Base-by-base conservation (phyloP, 2,113 vertebrate species). In the Solea senegalensis region DNA sequence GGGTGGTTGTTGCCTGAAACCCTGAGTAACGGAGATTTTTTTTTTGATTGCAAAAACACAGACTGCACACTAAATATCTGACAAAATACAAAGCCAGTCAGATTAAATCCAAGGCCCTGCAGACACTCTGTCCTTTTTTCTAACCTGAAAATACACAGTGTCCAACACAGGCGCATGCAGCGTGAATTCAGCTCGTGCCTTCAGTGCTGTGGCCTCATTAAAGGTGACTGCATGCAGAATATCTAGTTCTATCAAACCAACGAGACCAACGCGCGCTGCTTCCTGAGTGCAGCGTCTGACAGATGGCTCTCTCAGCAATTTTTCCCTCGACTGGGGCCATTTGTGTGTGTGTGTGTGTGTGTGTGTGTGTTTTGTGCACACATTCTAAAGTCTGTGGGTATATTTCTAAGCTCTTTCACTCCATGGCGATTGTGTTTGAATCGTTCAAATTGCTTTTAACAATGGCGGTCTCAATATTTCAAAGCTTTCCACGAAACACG, bases 401-500 rank as follows among this genome's bases (percentile, higher is more conserved):
- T 15, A 61, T 69, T 59, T 72, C 46, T 43, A 16, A 78, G 56
- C 78, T 64, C 55, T 48, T 69, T 77, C 28, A 44, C 78, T 82
- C 73, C 64, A 81, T 49, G 57, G 72, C 67, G 56, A 78, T 74
- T 69, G 74, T 69, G 74, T 68, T 74, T 74, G 83, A 88, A 71
- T 70, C 9, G 2, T 69, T 77, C 78, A 82, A 72, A 85, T 88
- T 81, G 21, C 21, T 82, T 89, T 86, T 81, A 89, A 82, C 60
- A 79, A 52, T 78, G 82, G 80, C 83, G 78, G 72, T 73, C 45
- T 87, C 51, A 75, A 76, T 86, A 74, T 72, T 80, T 85, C 68
- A 78, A 54, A 74, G 45, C 59, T 60, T 8, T 15, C 50, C 52
- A n/a, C 65, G 21, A 21, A 21, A 21, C 21, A n/a, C n/a, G n/a